phyloP scores from a whole-genome alignment of 1,140 invertebrate genomes.

The Drosophila persimilis region DNA sequence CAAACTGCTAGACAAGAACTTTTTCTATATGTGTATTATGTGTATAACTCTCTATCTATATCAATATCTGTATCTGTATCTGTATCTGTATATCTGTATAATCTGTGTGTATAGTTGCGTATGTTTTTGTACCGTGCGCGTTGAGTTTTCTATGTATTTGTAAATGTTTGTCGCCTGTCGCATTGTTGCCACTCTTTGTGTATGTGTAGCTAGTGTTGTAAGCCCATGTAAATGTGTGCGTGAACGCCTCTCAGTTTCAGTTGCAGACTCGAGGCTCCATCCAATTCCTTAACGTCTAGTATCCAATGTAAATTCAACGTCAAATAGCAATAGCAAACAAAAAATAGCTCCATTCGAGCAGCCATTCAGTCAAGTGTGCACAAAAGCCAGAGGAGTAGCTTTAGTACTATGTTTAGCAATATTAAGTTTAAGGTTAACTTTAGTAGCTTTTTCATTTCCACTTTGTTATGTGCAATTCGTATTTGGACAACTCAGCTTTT shows the following conservation, averaged over 20 bases:
- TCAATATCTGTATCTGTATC: conserved; percentile 29
- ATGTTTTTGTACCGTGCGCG: conserved; percentile 72
- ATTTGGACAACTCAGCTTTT: conserved; percentile 58
- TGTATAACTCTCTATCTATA: conserved; percentile 38
- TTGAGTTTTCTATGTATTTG: conserved; percentile 64
- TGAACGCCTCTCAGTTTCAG: conserved; percentile 38
- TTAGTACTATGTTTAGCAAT: conserved; percentile 1
- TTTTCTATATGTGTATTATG: conserved; percentile 58
- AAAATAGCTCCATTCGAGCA: conserved; percentile 14
- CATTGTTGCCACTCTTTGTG: conserved; percentile 57
- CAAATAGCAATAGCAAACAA: neutral
- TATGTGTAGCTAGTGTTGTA: conserved; percentile 57
- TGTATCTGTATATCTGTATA: conserved; percentile 30
- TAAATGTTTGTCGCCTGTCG: conserved; percentile 63
- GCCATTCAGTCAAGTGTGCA: conserved; percentile 34
- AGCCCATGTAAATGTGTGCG: conserved; percentile 36
- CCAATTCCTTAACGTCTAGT: conserved; percentile 20
- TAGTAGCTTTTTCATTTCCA: conserved; percentile 47
- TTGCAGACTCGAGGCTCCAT: conserved; percentile 27
- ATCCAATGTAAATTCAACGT: conserved; percentile 18
- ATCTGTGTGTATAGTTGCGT: conserved; percentile 50
- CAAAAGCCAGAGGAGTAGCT: conserved; percentile 23
- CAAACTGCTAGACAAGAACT: conserved; percentile 33
- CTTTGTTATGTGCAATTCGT: conserved; percentile 53
- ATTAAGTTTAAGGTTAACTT: conserved; percentile 38